Evolutionary conservation across 1,140 invertebrate genomes (phyloP), one percentile per base, ranked within the genome.

Genomic region (Pseudomyrmex flavicornis): DNA sequence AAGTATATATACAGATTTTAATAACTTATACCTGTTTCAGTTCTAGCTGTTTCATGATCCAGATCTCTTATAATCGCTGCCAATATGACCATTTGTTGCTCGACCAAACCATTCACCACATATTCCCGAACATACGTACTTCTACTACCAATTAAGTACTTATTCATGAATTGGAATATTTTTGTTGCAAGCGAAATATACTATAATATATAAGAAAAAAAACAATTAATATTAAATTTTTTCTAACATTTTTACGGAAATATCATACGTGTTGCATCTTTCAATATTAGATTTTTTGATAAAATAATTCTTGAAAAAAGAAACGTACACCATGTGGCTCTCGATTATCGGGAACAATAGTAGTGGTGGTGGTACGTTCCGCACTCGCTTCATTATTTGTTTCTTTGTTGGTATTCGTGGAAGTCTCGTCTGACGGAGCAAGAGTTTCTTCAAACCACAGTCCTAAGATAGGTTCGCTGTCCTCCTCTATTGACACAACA

Each of bases 381-480:
- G 95, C 94, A 61, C 94, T 95, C 9, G 94, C 90, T 83, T 96
- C 95, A 44, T 94, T 95, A 84, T 93, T 94, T 17, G 91, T 93
- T 83, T 97, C 96, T 65, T 95, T 95, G 0, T 95, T 95, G 3
- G 91, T 89, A 75, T 90, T 94, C 20, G 93, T 91, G 5, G 94
- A 91, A 44, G 92, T 91, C 83, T 94, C 91, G 86, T 97, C 97
- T 0, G 97, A 96, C 13, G 97, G 97, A 44, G 97, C 97, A 15
- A 98, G 93, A 0, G 98, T 98, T 93, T 98, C 98, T 92, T 98
- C 98, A 94, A 99, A 98, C 98, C 98, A 98, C 75, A 98, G 95
- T 0, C 98, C 98, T 89, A 99, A 95, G 84, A 99, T 96, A 1
- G 98, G 98, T 93, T 99, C 98, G 93, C 97, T 98, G 94, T 98